A percentile compares a stretch with the other conserved stretches of the same genome.
phyloP scores from a whole-genome alignment of 2,888 invertebrate species.

The Pseudanteris insignis region DNA sequence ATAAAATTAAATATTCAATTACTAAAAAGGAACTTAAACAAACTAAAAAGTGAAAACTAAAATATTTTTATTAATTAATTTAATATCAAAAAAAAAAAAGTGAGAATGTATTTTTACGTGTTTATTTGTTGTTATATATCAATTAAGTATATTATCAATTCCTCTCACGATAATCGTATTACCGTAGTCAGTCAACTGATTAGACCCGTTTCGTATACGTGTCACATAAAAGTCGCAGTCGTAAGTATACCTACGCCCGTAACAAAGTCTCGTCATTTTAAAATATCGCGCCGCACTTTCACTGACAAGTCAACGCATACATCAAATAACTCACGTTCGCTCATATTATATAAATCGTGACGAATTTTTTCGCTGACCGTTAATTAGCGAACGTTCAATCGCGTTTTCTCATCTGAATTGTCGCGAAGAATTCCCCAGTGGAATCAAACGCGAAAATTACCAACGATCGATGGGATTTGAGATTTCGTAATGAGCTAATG shows the following conservation, averaged over 20 bases:
- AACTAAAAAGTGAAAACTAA: too few species aligned
- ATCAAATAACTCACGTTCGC: conserved; percentile 27
- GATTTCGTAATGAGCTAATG: too few species aligned
- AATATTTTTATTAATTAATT: too few species aligned
- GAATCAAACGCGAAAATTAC: too few species aligned
- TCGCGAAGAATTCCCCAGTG: too few species aligned
- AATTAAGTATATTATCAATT: too few species aligned
- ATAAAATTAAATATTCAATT: neutral
- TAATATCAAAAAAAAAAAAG: too few species aligned
- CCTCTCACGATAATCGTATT: conserved; percentile 12
- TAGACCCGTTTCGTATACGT: conserved; percentile 30
- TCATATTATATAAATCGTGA: conserved; percentile 27
- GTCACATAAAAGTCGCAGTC: conserved; percentile 32
- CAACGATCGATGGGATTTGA: too few species aligned
- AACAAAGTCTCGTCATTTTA: conserved; percentile 25
- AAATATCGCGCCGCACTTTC: conserved; percentile 27
- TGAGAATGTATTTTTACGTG: too few species aligned
- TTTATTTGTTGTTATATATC: too few species aligned
- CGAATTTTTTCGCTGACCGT: conserved; percentile 8
- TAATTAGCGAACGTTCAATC: conserved; percentile 19
- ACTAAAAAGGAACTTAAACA: neutral
- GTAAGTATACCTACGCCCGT: conserved; percentile 2
- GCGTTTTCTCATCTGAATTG: conserved; percentile 20
- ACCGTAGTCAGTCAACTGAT: conserved; percentile 22
- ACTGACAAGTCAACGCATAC: conserved; percentile 23